These are phyloP conservation scores for Anagrus nilaparvatae DNA, from an alignment of 1,140 invertebrate species.

Conservation along the genomic window DNA sequence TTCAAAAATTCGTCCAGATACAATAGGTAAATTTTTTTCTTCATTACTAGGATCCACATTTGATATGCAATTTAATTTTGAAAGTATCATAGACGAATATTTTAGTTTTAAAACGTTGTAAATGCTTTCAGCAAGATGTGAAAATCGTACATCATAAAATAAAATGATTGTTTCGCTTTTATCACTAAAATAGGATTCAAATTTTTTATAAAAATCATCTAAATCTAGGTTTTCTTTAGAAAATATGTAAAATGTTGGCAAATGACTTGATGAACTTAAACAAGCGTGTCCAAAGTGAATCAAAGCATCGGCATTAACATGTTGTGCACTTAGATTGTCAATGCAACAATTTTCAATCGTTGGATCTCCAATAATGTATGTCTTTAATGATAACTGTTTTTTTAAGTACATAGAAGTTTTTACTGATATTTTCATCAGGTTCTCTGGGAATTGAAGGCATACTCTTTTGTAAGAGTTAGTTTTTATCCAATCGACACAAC, in stretches of 20 bases:
- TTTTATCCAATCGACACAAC: slow-evolving; percentile 57
- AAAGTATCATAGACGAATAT: slow-evolving; percentile 27
- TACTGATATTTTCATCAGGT: slow-evolving; percentile 60
- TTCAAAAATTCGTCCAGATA: slow-evolving; percentile 32
- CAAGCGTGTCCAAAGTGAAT: slow-evolving; percentile 89
- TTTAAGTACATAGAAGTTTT: slow-evolving; percentile 56
- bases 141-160: slow-evolving; percentile 64
- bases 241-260: slow-evolving; percentile 66
- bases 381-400: slow-evolving; percentile 43
- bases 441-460: slow-evolving; percentile 87
- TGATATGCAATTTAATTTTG: slow-evolving; percentile 33
- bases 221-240: slow-evolving; percentile 49
- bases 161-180: slow-evolving; percentile 46
- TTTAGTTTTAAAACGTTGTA: slow-evolving; percentile 12
- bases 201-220: slow-evolving; percentile 28
- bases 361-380: slow-evolving; percentile 86
- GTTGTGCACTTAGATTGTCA: slow-evolving; percentile 82
- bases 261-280: slow-evolving; percentile 54
- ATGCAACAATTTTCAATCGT: slow-evolving; percentile 92
- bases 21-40: slow-evolving; percentile 22
- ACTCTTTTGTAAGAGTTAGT: slow-evolving; percentile 56
- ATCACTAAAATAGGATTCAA: slow-evolving; percentile 32
- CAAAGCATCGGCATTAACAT: slow-evolving; percentile 71
- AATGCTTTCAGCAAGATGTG: slow-evolving; percentile 50
- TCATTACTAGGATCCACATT: too few relatives aligned